Conservation (phyloP, 2,888 invertebrate species). For the Trachelus stipa region DNA sequence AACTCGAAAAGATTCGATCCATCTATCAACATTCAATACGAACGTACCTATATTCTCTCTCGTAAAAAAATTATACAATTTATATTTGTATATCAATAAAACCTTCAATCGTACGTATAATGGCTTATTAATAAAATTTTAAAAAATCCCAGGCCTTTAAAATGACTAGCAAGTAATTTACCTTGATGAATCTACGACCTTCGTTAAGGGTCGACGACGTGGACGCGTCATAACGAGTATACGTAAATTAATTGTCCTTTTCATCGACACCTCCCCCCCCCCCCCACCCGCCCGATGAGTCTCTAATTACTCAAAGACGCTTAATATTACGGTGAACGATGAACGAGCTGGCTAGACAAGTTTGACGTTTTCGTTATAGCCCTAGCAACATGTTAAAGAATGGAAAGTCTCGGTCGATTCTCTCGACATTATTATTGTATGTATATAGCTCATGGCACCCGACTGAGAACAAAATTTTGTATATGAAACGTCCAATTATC, state of each 20-base stretch:
- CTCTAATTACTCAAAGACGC: conserved; percentile 12
- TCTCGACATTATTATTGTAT: not conserved
- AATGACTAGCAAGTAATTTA: not conserved
- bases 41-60: not conserved
- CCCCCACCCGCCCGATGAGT: not conserved
- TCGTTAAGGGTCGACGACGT: not conserved
- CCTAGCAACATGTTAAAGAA: not conserved
- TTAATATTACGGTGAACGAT: not conserved
- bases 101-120: not conserved
- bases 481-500: not conserved
- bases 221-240: not conserved
- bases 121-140: not conserved
- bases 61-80: not conserved
- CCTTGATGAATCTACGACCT: not conserved
- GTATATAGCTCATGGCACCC: not conserved
- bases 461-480: not conserved
- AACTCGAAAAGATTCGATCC: too few relatives aligned
- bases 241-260: conserved; percentile 4
- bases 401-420: not conserved
- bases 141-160: not conserved
- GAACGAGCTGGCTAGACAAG: not conserved
- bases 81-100: not conserved
- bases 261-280: not conserved
- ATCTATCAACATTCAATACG: too few relatives aligned
- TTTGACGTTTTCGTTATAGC: not conserved